These are phyloP conservation scores for Synchiropus splendidus DNA, from an alignment of 2,113 vertebrate genomes.

Conservation along the genomic window DNA sequence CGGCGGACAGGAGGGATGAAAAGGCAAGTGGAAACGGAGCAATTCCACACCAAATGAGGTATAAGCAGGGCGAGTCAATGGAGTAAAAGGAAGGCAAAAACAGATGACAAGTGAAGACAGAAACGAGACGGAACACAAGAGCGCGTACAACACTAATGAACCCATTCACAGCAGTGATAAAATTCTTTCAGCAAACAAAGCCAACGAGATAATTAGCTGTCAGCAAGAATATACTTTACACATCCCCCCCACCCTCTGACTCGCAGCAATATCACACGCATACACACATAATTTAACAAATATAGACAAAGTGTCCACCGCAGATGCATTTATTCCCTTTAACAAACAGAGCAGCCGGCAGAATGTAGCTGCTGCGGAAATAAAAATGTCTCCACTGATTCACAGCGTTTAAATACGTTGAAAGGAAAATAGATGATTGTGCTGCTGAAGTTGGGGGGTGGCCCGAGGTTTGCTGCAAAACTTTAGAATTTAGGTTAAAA, in stretches of 20 bases:
- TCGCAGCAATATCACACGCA: slow-evolving; percentile 2
- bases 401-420: neutral
- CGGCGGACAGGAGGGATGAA: neutral
- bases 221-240: slow-evolving; percentile 15
- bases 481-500: too few species aligned
- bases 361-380: neutral
- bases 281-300: slow-evolving; percentile 20
- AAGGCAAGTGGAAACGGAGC: neutral
- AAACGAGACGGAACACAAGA: slow-evolving; percentile 5
- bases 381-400: neutral
- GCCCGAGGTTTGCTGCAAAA: too few species aligned
- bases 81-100: neutral
- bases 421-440: too few species aligned
- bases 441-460: too few species aligned
- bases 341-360: slow-evolving; percentile 16
- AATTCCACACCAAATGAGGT: neutral
- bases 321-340: slow-evolving; percentile 22
- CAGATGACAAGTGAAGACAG: neutral
- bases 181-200: slow-evolving; percentile 26
- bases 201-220: slow-evolving; percentile 34
- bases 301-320: slow-evolving; percentile 19
- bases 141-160: slow-evolving; percentile 6
- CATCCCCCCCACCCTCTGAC: slow-evolving; percentile 1
- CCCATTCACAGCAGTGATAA: slow-evolving; percentile 6
- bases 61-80: neutral